Evolutionary conservation across 2,113 vertebrate genomes (phyloP).

Genomic region (Prolemur simus): DNA sequence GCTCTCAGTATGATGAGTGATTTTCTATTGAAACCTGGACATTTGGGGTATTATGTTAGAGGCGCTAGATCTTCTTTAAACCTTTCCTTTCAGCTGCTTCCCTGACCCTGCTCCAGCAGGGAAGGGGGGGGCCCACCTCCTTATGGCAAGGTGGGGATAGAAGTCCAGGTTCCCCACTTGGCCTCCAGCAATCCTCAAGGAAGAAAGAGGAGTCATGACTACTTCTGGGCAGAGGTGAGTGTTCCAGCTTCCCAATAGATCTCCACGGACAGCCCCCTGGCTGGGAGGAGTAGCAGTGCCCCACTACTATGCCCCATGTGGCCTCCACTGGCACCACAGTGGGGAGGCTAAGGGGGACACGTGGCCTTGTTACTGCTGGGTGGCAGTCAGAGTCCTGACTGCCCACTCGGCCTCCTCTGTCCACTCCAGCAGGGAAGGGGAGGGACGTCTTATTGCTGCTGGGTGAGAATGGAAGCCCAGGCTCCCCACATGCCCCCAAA

Average conservation of each 20-base stretch:
- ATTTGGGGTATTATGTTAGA: neutral
- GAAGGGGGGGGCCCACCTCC: neutral
- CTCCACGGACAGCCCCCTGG: neutral
- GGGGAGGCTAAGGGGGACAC: rapidly evolving
- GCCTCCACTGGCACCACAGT: neutral
- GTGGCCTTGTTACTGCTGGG: neutral
- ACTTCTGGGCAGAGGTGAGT: neutral
- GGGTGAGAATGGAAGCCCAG: neutral
- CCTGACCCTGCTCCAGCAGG: neutral
- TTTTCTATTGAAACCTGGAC: neutral
- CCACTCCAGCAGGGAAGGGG: too few relatives aligned
- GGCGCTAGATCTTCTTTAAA: neutral
- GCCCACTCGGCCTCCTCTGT: neutral
- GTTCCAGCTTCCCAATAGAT: neutral
- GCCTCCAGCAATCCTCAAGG: neutral
- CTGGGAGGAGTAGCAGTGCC: neutral
- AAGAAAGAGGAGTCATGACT: too few relatives aligned
- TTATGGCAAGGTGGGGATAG: neutral
- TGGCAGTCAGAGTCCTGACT: neutral
- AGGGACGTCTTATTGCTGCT: neutral
- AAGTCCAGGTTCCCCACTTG: neutral
- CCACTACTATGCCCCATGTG: neutral
- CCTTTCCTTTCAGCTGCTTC: neutral
- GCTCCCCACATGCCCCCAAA: neutral
- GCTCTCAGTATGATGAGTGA: neutral